Percentiles rank a stretch among this genome's conserved stretches.
phyloP scores from a whole-genome alignment of 2,797 vertebrate genomes.

The Decapterus maruadsi region DNA sequence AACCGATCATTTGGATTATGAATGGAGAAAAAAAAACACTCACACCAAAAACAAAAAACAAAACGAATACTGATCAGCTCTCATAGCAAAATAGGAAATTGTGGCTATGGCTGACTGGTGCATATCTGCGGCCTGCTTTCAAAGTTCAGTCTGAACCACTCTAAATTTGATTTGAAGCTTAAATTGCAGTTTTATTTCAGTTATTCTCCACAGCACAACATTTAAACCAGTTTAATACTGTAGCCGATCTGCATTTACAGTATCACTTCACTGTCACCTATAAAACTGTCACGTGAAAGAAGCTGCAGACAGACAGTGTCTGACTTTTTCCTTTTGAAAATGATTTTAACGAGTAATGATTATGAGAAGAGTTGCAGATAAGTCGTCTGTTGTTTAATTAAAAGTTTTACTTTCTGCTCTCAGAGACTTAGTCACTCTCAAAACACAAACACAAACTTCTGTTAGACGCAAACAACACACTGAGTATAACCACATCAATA shows the following conservation, averaged over 20 bases:
- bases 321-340: background rate
- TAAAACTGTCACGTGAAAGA: background rate
- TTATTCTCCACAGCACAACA: too few species aligned
- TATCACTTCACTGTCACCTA: background rate
- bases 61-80: too few species aligned
- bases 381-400: background rate
- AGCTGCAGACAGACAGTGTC: background rate
- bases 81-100: too few species aligned
- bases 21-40: background rate
- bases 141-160: too few species aligned
- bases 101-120: too few species aligned
- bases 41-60: too few species aligned
- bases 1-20: background rate
- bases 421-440: background rate
- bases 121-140: too few species aligned
- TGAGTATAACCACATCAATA: background rate
- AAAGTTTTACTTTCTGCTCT: background rate
- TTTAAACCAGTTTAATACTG: too few species aligned
- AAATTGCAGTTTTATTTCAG: too few species aligned
- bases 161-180: too few species aligned
- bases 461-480: background rate
- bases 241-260: background rate
- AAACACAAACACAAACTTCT: background rate
- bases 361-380: background rate
- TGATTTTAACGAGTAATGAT: background rate